These are phyloP conservation scores for Rhea americana DNA, from an alignment of 2,113 vertebrate genomes.

Conservation along the genomic window DNA sequence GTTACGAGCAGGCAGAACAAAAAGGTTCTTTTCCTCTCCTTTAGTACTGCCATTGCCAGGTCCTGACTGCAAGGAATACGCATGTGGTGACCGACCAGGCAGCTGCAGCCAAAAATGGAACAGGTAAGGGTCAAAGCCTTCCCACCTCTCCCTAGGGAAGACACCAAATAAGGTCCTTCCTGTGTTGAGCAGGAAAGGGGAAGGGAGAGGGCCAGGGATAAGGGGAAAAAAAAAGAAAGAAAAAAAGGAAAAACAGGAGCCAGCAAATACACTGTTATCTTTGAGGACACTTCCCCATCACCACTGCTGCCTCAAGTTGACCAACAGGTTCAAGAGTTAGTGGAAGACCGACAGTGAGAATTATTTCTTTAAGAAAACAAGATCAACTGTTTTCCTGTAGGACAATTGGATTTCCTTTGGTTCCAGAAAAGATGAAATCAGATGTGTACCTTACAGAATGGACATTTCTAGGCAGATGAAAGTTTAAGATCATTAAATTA, in stretches of 20 bases:
- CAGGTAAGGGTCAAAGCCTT: not conserved
- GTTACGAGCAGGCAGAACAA: not conserved
- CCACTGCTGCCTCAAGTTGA: not conserved
- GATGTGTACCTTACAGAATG: not conserved
- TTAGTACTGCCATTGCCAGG: not conserved
- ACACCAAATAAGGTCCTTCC: not conserved
- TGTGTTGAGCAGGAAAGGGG: not conserved
- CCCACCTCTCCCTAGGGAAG: not conserved
- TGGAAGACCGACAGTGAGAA: not conserved
- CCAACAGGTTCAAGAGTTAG: not conserved
- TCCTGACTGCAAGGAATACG: accelerated
- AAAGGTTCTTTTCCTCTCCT: not conserved
- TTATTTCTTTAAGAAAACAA: not conserved
- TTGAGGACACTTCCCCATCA: accelerated
- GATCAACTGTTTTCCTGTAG: not conserved
- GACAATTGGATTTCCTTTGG: not conserved
- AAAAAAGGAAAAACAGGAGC: not conserved
- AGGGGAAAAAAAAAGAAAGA: not conserved
- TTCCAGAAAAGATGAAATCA: not conserved
- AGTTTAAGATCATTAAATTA: not conserved
- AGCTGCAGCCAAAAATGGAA: not conserved
- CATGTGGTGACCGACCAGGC: not conserved
- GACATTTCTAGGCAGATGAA: not conserved
- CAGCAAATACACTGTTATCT: not conserved
- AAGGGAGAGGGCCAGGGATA: not conserved